Evolutionary conservation across 2,113 vertebrate species (phyloP), one percentile per base, ranked within the genome.

Genomic region (Apaloderma vittatum): DNA sequence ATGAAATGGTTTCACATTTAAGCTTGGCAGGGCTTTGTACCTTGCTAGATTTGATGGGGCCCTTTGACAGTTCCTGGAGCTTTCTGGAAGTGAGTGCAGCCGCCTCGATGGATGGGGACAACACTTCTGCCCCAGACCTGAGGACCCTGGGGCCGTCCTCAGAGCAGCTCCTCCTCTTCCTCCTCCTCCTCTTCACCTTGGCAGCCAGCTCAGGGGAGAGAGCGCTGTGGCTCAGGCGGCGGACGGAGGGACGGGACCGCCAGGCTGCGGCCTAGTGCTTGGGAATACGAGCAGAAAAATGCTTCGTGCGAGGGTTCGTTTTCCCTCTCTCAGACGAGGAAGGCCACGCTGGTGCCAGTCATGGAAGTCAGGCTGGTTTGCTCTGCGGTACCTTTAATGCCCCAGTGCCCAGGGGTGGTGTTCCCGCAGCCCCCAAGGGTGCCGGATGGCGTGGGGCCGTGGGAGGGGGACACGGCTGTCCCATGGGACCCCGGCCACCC

Each of bases 1-100:
- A 51, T 93, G 81, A 97, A 97, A 97, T 55, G 95, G 94, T 86
- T 97, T 97, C 96, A 94, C 94, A 96, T 97, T 97, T 96, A 91
- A 92, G 91, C 93, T 91, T 96, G 95, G 93, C 97, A 94, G 82
- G 77, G 65, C 76, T 95, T 84, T 89, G 49, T 76, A 75, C 79
- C 89, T 91, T 79, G 82, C 74, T 70, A 54, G 90, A 49, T 86
- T 88, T n/a, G 58, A 72, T 66, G 81, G 55, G 37, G 51, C 63
- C 80, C 74, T 94, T 66, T 32, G 76, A 66, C 93, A 89, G 93
- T 62, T 96, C 86, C 80, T 79, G 85, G 86, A 92, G 84, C 70
- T 95, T 83, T 91, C 88, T 91, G 79, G 82, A 93, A 79, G 0
- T 2, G 58, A 57, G 49, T 37, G 61, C 70, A 65, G 66, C 59